A percentile compares a stretch with the other conserved stretches of the same genome.
These are phyloP conservation scores for Danaus chrysippus DNA, from an alignment of 2,888 invertebrate genomes.

Conservation along the genomic window DNA sequence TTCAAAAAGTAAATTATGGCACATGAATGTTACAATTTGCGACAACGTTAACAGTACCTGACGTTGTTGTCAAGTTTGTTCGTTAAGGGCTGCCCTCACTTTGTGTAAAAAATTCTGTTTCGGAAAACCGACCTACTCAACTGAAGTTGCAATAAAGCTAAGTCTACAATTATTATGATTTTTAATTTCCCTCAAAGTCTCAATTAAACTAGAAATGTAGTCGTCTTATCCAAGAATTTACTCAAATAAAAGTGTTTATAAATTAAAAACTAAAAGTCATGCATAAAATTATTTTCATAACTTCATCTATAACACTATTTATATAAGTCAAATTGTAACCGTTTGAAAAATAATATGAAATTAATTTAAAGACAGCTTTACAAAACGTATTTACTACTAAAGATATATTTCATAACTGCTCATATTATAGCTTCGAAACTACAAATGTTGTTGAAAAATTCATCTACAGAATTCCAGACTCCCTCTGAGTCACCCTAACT, in stretches of 20 bases:
- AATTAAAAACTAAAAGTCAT: too few relatives aligned
- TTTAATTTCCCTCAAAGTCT: conserved; percentile 6
- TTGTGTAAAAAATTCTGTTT: conserved; percentile 38
- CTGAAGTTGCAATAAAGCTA: conserved; percentile 34
- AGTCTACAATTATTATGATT: conserved; percentile 33
- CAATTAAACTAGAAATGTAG: too few relatives aligned
- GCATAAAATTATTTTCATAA: too few relatives aligned
- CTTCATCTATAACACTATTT: too few relatives aligned
- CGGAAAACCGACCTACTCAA: conserved; percentile 34
- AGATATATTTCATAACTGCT: neutral
- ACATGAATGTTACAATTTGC: conserved; percentile 17
- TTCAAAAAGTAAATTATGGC: neutral
- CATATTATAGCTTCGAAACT: conserved; percentile 1
- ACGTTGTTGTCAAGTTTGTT: conserved; percentile 53
- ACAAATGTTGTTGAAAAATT: conserved; percentile 43
- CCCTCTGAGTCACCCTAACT: conserved; percentile 45
- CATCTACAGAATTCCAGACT: conserved; percentile 38
- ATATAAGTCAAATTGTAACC: too few relatives aligned
- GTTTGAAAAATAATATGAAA: too few relatives aligned
- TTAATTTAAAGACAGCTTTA: too few relatives aligned
- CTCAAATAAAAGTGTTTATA: too few relatives aligned
- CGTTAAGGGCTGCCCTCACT: conserved; percentile 44
- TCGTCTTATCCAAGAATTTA: too few relatives aligned
- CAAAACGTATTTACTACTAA: neutral
- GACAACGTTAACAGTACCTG: conserved; percentile 39